Base-by-base conservation (phyloP, 2,888 invertebrate species). In the Isoperla grammatica region DNA sequence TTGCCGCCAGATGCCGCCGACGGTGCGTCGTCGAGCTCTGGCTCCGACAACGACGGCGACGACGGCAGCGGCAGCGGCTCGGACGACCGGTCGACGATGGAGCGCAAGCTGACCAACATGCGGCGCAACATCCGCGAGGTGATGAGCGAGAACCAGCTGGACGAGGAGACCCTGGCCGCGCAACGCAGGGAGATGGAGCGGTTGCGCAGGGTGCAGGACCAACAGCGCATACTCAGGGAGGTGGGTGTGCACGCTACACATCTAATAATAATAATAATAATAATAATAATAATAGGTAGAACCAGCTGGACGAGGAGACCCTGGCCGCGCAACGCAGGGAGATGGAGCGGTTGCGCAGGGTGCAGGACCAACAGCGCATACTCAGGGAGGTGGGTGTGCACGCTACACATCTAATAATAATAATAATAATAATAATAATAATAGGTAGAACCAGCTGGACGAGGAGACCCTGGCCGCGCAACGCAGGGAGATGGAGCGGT, bases 131-230 rank as follows among this genome's bases (percentile, higher is more conserved):
- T 94, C 67, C 83, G 95, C 59, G 94, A 95, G 76, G 95, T 96
- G 8, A 88, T 95, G 85, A 90, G 91, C 70, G 95, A 95, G 70
- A 90, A 90, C 63, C 91, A 95, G 71, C 76, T 97, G 64, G 96
- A 96, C 72, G 91, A 91, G 63, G 90, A 92, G 12, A 97, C 96
- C 1, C 75, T 95, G 57, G 88, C 88, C 20, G 97, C 97, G 0
- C 96, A 96, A 73, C 79, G 92, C 35, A 94, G 93, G 72, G 96
- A 97, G 78, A 88, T 90, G 65, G 95, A 96, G 74, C 81, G 92
- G 71, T 78, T 91, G 66, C 83, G 88, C 3, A 78, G 91, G 50
- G 90, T 92, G 11, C 91, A 91, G 70, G 91, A 90, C 67, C 90
- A 92, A 68, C 91, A 92, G 69, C 81, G 87, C 69, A 84, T 90